A percentile compares a stretch with the other conserved stretches of the same genome.
Conservation (phyloP, 1,140 invertebrate genomes). For the Hylaeus volcanicus region DNA sequence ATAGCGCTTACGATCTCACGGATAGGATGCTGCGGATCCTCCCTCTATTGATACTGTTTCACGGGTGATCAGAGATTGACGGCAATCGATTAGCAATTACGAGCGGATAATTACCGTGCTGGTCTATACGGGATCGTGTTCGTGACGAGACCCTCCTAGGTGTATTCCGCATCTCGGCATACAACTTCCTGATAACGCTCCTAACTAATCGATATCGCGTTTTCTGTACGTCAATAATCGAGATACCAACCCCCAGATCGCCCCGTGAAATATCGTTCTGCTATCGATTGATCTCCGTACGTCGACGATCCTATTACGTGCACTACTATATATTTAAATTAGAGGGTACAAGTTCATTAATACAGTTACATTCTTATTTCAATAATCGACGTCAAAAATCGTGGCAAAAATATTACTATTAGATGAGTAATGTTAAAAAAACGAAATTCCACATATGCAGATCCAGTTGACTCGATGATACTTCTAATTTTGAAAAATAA, state of each 20-base stretch:
- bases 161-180: conserved; percentile 30
- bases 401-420: too few species aligned
- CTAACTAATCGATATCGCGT: conserved; percentile 37
- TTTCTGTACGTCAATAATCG: conserved; percentile 34
- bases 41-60: conserved; percentile 66
- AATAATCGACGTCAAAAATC: too few species aligned
- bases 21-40: conserved; percentile 33
- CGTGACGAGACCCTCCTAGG: conserved; percentile 25
- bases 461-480: too few species aligned
- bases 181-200: conserved; percentile 22
- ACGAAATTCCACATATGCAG: too few species aligned
- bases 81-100: conserved; percentile 70
- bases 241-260: neutral
- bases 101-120: conserved; percentile 64
- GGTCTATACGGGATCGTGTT: conserved; percentile 42
- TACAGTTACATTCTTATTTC: too few species aligned
- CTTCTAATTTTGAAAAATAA: too few species aligned
- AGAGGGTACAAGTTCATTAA: neutral
- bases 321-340: too few species aligned
- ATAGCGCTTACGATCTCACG: conserved; percentile 47
- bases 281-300: neutral
- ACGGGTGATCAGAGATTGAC: conserved; percentile 65
- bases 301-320: too few species aligned
- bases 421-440: too few species aligned
- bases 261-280: neutral